phyloP scores from a whole-genome alignment of 92 coral and sea anemone genomes.

The Palythoa grandiflora region DNA sequence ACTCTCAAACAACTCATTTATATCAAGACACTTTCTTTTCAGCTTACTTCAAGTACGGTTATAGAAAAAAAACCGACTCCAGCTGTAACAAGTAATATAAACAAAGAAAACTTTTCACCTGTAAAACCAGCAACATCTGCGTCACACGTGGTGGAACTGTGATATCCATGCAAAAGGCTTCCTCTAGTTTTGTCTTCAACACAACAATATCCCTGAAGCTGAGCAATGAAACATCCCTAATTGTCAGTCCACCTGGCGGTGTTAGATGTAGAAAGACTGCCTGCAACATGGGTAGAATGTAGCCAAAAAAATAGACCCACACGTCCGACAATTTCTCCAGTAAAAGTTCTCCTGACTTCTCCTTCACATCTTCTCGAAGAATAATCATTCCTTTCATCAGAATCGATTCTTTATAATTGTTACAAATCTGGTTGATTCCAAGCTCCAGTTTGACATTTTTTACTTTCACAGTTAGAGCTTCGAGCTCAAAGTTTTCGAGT shows the following conservation, averaged over 20 bases:
- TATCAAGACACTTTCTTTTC: not conserved
- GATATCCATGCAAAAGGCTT: constrained; percentile 85
- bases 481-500: constrained; percentile 79
- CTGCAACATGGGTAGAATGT: constrained; percentile 90
- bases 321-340: constrained; percentile 85
- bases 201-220: constrained; percentile 96
- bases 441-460: constrained; percentile 86
- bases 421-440: constrained; percentile 78
- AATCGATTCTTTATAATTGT: constrained; percentile 82
- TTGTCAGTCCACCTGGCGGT: constrained; percentile 88
- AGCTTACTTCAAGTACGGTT: no score
- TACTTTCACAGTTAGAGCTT: constrained; percentile 85
- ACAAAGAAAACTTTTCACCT: constrained; percentile 71
- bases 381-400: constrained; percentile 97
- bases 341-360: constrained; percentile 88
- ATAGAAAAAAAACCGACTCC: not conserved
- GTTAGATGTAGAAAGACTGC: constrained; percentile 91
- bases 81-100: constrained; percentile 8
- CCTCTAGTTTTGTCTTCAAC: constrained; percentile 94
- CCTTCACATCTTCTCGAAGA: constrained; percentile 94
- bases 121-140: constrained; percentile 93
- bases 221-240: constrained; percentile 84
- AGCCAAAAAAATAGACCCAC: constrained; percentile 88
- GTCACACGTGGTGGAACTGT: constrained; percentile 83
- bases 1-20: not conserved